A percentile compares a stretch with the other conserved stretches of the same genome.
These are phyloP conservation scores for Drosophila koepferae DNA, from an alignment of 2,888 invertebrate species.

Conservation along the genomic window DNA sequence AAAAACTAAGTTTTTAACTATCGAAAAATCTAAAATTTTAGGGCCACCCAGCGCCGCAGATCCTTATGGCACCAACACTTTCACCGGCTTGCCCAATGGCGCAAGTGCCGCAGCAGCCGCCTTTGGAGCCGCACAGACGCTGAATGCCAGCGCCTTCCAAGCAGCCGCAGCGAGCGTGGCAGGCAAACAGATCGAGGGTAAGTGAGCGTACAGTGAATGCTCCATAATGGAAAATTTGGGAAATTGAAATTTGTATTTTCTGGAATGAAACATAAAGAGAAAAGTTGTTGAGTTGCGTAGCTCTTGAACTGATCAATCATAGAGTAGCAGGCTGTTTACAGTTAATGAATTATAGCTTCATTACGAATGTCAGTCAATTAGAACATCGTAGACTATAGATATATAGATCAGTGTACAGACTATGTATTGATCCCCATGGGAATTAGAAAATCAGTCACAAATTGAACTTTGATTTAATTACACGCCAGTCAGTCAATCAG, in stretches of 20 bases:
- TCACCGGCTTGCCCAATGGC: conserved; percentile 85
- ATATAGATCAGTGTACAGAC: not conserved
- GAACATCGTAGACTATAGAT: no score
- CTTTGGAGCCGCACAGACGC: conserved; percentile 85
- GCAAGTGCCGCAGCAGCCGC: conserved; percentile 71
- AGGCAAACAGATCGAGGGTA: conserved; percentile 96
- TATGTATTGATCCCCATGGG: not conserved
- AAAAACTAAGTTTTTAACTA: not conserved
- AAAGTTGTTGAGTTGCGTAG: not conserved
- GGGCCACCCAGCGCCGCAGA: conserved; percentile 87
- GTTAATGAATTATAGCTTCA: not conserved
- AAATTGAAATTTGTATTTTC: no score
- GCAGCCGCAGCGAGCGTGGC: conserved; percentile 92
- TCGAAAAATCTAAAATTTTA: conserved; percentile 65
- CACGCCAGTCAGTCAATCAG: not conserved
- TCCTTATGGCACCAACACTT: conserved; percentile 85
- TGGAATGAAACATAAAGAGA: not conserved
- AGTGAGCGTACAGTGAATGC: conserved; percentile 42
- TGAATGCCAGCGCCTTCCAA: conserved; percentile 88
- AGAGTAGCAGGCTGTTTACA: not conserved
- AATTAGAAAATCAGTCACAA: no score
- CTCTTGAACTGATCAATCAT: not conserved
- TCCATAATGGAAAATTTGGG: not conserved
- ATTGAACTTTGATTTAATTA: not conserved
- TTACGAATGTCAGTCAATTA: not conserved